phyloP scores from a whole-genome alignment of 2,797 vertebrate genomes.

The Pelodytes ibericus region DNA sequence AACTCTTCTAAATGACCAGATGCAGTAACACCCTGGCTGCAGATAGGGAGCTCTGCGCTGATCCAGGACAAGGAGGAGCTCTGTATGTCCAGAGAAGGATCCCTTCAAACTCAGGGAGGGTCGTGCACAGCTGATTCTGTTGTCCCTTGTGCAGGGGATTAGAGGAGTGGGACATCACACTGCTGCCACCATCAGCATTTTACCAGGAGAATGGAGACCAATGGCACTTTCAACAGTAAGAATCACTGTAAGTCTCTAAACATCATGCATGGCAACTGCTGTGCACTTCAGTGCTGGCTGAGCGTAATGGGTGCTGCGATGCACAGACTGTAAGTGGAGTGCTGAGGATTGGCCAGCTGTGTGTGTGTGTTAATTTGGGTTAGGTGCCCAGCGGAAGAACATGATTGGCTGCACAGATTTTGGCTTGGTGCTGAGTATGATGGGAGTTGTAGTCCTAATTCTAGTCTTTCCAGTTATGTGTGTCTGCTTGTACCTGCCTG shows the following conservation, averaged over 20 bases:
- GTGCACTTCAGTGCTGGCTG: not conserved
- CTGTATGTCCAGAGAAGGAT: not conserved
- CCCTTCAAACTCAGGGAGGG: not conserved
- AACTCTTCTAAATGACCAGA: slow-evolving; percentile 30
- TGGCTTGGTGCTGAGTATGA: no score
- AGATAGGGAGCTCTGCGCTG: slow-evolving; percentile 4
- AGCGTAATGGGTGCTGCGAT: not conserved
- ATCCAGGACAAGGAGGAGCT: not conserved
- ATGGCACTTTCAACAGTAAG: not conserved
- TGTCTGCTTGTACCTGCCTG: no score
- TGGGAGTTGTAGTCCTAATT: no score
- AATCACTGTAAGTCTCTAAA: not conserved
- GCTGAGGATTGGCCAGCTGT: no score
- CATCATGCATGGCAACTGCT: not conserved
- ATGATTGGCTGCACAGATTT: no score
- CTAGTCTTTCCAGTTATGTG: no score
- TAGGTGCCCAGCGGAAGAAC: no score
- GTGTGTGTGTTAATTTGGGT: no score
- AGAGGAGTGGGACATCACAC: not conserved
- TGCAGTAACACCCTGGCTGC: slow-evolving; percentile 9
- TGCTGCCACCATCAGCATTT: not conserved
- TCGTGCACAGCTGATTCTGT: no score
- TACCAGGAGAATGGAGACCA: slow-evolving; percentile 28
- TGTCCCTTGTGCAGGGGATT: not conserved
- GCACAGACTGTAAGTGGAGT: no score